A percentile compares a stretch with the other conserved stretches of the same genome.
phyloP scores from a whole-genome alignment of 2,797 vertebrate genomes.

The Odontamblyopus rebecca region DNA sequence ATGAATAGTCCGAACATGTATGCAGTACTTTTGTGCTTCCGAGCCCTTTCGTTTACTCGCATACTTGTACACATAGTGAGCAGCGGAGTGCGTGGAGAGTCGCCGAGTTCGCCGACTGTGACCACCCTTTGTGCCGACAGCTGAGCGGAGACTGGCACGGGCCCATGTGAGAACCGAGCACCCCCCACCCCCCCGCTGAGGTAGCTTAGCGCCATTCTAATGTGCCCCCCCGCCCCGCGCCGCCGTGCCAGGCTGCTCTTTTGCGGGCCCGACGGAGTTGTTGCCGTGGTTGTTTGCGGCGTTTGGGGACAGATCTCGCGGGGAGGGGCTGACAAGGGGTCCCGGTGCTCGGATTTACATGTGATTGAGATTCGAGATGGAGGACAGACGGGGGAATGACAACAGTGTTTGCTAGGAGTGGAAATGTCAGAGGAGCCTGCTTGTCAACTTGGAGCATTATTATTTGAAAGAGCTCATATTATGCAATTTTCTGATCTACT shows the following conservation, averaged over 20 bases:
- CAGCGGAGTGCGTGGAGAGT: conserved; percentile 5
- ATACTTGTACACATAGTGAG: background rate
- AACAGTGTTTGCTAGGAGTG: background rate
- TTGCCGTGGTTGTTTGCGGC: conserved; percentile 50
- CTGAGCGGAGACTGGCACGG: conserved; percentile 32
- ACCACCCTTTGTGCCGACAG: conserved; percentile 42
- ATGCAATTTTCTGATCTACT: no score
- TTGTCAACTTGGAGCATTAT: background rate
- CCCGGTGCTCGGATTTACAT: conserved; percentile 52
- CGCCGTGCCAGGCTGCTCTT: conserved; percentile 9
- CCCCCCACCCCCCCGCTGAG: conserved; percentile 30
- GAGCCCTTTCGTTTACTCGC: conserved; percentile 28
- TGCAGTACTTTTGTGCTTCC: no score
- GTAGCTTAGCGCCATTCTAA: conserved; percentile 41
- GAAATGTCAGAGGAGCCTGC: background rate
- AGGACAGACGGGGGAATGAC: conserved; percentile 4
- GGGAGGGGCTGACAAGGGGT: conserved; percentile 7
- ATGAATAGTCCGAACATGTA: no score
- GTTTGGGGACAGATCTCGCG: conserved; percentile 44
- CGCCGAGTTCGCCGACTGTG: conserved; percentile 24
- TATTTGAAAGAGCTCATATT: no score
- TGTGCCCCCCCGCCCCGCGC: background rate
- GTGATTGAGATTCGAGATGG: conserved; percentile 36
- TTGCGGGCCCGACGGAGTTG: background rate
- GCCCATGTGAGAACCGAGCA: conserved; percentile 10